A percentile compares a stretch with the other conserved stretches of the same genome.
Conservation (phyloP, 2,888 invertebrate species). For the Hermodice carunculata region DNA sequence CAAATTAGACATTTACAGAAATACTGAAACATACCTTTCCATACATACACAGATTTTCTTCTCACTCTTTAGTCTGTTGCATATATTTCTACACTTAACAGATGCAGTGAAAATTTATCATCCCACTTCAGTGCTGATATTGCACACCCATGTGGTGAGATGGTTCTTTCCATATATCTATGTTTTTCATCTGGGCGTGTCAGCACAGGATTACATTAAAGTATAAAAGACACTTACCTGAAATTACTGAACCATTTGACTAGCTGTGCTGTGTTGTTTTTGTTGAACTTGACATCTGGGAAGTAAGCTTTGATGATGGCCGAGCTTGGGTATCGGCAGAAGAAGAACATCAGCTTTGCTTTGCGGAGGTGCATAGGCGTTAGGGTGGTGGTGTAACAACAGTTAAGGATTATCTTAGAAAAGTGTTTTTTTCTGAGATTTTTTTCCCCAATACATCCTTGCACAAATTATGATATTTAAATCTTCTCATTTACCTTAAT, state of each 20-base stretch:
- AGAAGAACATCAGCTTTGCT: slow-evolving; percentile 99
- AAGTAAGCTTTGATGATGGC: slow-evolving; percentile 99
- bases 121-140: too few species aligned
- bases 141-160: too few species aligned
- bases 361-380: slow-evolving; percentile 99
- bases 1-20: not conserved
- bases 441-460: too few species aligned
- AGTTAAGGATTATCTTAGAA: slow-evolving; percentile 44
- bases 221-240: slow-evolving; percentile 79
- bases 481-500: not conserved
- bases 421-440: too few species aligned
- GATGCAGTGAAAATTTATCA: too few species aligned
- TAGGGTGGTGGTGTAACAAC: slow-evolving; percentile 76
- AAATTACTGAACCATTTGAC: slow-evolving; percentile 99
- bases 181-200: too few species aligned
- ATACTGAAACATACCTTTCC: not conserved
- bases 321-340: slow-evolving; percentile 99
- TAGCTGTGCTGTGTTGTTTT: slow-evolving; percentile 99
- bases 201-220: not conserved
- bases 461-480: too few species aligned
- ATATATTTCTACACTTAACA: too few species aligned
- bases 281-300: slow-evolving; percentile 99
- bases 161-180: too few species aligned
- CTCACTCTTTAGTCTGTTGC: not conserved
- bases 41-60: not conserved